Evolutionary conservation across 2,797 vertebrate species (phyloP), one percentile per base, ranked within the genome.

Genomic region (Columba guinea): DNA sequence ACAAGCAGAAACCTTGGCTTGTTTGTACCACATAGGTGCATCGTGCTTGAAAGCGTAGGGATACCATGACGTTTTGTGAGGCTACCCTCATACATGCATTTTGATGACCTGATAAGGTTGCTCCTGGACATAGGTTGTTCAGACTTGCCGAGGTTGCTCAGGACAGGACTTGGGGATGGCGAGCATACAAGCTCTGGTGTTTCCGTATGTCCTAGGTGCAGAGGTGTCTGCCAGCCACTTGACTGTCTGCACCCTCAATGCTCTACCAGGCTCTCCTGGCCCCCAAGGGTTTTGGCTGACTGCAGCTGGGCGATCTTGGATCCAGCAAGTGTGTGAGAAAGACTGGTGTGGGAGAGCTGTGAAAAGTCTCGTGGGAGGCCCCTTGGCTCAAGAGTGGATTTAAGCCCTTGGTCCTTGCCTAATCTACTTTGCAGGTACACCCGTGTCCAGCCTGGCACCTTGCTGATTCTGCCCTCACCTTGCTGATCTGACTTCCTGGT

Each of bases 41-140:
- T 9, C 13, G 2, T n/a, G 22, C 49, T 32, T 52, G 44, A 51
- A 76, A 55, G 14, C 4, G 2, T 15, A 59, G 70, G 34, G 22
- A 7, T 60, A 15, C 49, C 2, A 0, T 44, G 34, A 5, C 0
- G 0, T 11, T 63, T 21, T 53, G 8, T 35, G 67, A 24, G 48
- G 52, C 28, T 75, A 27, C 34, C 11, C 24, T 70, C 21, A 3
- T n/a, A 46, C 49, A 10, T n/a, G 1, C 13, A 6, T 3, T 2
- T 17, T 41, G 59, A 2, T 81, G 41, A 11, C 48, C 51, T 77
- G 41, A 35, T 59, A 6, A 70, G 10, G 13, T 78, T 79, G n/a
- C 46, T 88, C 9, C 68, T 64, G 30, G 15, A 30, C 6, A 7
- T 3, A 14, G 64, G 23, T 74, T 34, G 5, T 14, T 62, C 27